Evolutionary conservation across 2,797 vertebrate species (phyloP), one percentile per base, ranked within the genome.

Genomic region (Sphenodon punctatus): DNA sequence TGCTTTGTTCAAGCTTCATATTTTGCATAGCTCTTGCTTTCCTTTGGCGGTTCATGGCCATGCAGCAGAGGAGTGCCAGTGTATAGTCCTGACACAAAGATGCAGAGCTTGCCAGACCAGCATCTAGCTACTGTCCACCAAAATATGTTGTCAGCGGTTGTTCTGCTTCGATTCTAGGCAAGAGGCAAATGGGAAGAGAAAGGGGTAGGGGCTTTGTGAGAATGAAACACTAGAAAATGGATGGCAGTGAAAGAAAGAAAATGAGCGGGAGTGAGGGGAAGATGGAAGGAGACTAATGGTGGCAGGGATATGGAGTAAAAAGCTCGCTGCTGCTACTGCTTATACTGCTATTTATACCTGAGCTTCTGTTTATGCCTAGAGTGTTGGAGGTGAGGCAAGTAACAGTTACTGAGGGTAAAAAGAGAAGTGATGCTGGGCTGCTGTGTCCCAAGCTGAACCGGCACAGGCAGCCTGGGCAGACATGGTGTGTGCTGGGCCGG

Each of bases 131-230:
- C 60, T 76, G 23, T 55, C n/a, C n/a, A n/a, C n/a, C n/a, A n/a
- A n/a, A n/a, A n/a, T n/a, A n/a, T n/a, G n/a, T n/a, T n/a, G n/a
- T n/a, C n/a, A n/a, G n/a, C n/a, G n/a, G n/a, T n/a, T n/a, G n/a
- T n/a, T n/a, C n/a, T n/a, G n/a, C n/a, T n/a, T n/a, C n/a, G n/a
- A n/a, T n/a, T n/a, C n/a, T n/a, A n/a, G n/a, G n/a, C 49, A 61
- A 81, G 43, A 32, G 78, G 80, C 53, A 49, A 70, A 39, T 58
- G 45, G 60, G 11, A 49, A 80, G 73, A 42, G 34, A 55, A n/a
- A 60, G 43, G 46, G n/a, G n/a, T n/a, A n/a, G n/a, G 68, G 59
- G 11, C 19, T 25, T 64, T 82, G 75, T 65, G 30, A 27, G 30
- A 17, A 36, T 60, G 60, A 82, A 46, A 16, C 32, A 16, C 51